These are phyloP conservation scores for Labeo catla DNA, from an alignment of 2,113 vertebrate genomes.

Conservation along the genomic window DNA sequence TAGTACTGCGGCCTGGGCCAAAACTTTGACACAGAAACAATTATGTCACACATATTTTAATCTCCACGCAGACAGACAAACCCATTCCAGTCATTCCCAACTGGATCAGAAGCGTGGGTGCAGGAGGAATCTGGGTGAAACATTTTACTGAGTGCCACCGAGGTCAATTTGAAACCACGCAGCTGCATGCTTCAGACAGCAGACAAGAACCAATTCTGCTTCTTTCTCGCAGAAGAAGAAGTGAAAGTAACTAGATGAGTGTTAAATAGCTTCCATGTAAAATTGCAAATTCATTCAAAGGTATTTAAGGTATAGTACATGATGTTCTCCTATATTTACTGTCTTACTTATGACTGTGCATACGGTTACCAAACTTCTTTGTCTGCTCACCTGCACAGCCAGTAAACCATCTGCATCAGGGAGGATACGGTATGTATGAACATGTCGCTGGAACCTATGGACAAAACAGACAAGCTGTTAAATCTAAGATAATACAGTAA, in stretches of 20 bases:
- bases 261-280: conserved; percentile 18
- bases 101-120: conserved; percentile 61
- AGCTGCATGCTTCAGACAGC: conserved; percentile 54
- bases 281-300: background rate
- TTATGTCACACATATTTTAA: conserved; percentile 7
- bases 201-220: background rate
- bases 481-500: background rate
- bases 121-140: conserved; percentile 71
- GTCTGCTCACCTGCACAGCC: conserved; percentile 83
- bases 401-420: conserved; percentile 82
- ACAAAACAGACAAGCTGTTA: conserved; percentile 30
- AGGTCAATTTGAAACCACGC: conserved; percentile 71
- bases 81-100: background rate
- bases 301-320: no score
- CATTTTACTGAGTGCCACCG: conserved; percentile 73
- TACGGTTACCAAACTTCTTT: background rate
- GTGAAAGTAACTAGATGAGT: conserved; percentile 58
- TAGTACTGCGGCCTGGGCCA: conserved; percentile 7
- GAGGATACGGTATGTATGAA: conserved; percentile 90
- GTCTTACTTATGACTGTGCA: background rate
- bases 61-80: conserved; percentile 22
- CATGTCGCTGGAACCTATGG: conserved; percentile 82
- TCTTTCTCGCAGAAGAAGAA: conserved; percentile 43
- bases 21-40: conserved; percentile 27
- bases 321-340: background rate